Evolutionary conservation across 1,140 invertebrate genomes (phyloP).

Genomic region (Megathymus violae): DNA sequence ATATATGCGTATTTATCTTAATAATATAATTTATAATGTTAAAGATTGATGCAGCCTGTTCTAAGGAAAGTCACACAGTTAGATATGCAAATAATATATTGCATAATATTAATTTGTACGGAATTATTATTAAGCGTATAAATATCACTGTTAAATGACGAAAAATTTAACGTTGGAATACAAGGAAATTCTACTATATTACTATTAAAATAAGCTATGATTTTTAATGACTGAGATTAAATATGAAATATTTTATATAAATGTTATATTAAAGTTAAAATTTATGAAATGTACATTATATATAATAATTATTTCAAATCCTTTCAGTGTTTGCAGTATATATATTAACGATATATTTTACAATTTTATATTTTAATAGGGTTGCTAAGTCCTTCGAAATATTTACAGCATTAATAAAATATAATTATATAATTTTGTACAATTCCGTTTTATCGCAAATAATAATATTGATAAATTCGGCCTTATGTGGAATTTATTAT

Average conservation of each 20-base stretch:
- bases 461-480: too few relatives aligned
- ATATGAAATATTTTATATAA: conserved; percentile 19
- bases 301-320: conserved; percentile 48
- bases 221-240: not conserved
- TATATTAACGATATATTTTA: conserved; percentile 26
- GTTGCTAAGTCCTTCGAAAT: conserved; percentile 19
- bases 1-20: too few relatives aligned
- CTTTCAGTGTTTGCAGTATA: conserved; percentile 54
- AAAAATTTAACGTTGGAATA: conserved; percentile 13
- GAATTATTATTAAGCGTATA: conserved; percentile 43
- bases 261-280: conserved; percentile 17
- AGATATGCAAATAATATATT: conserved; percentile 27
- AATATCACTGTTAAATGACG: conserved; percentile 20
- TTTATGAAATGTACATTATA: conserved; percentile 38
- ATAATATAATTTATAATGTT: too few relatives aligned
- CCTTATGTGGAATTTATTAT: not conserved
- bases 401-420: conserved; percentile 13
- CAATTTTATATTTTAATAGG: conserved; percentile 22
- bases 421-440: conserved; percentile 17
- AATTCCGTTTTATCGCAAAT: conserved; percentile 19
- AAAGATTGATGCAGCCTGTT: conserved; percentile 3
- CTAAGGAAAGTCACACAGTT: not conserved
- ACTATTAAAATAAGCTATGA: conserved; percentile 33
- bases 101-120: conserved; percentile 44
- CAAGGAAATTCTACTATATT: conserved; percentile 25